Base-by-base conservation (phyloP, 2,113 vertebrate species). In the Paradoxurus hermaphroditus region DNA sequence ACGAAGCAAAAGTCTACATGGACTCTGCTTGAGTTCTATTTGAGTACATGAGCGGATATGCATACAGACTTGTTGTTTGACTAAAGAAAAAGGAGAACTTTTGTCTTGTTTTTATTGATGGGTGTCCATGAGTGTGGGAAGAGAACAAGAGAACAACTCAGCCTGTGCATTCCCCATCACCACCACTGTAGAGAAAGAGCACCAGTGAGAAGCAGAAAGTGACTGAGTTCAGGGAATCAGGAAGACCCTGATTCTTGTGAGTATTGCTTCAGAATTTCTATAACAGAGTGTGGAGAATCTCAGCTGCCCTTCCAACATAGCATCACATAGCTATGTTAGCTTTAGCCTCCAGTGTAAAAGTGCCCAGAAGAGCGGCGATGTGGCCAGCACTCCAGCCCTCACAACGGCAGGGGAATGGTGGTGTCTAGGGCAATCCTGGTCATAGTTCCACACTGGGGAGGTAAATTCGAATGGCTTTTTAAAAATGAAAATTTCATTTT, bases 401-500 rank as follows among this genome's bases (percentile, higher is more conserved):
- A 3, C 14, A 31, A 13, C 19, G 56, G 11, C 21, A 70, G 56
- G 63, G 29, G 36, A 67, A 6, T 25, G 78, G 23, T 8, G n/a
- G 4, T 44, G 16, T 62, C 84, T 14, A 11, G 31, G 14, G 14
- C 36, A 34, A 23, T 85, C 7, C 7, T 65, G 49, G 4, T 34
- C n/a, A 19, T 15, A n/a, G 15, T 14, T 65, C 16, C 65, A 39
- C 46, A 25, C 4, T 51, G 15, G n/a, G 68, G 23, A 78, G 51
- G 44, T 27, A 91, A 85, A 2, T 25, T 96, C 39, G 10, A 72
- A 21, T 23, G 19, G 0, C 5, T 70, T 93, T 72, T 39, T 27
- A 36, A 83, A 53, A n/a, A 14, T 44, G 29, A 77, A 77, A 29
- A 51, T 65, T 65, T 65, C 18, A 21, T 78, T 97, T 90, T 25